Base-by-base conservation (phyloP, 1,140 invertebrate genomes). In the Drosophila arawakana region DNA sequence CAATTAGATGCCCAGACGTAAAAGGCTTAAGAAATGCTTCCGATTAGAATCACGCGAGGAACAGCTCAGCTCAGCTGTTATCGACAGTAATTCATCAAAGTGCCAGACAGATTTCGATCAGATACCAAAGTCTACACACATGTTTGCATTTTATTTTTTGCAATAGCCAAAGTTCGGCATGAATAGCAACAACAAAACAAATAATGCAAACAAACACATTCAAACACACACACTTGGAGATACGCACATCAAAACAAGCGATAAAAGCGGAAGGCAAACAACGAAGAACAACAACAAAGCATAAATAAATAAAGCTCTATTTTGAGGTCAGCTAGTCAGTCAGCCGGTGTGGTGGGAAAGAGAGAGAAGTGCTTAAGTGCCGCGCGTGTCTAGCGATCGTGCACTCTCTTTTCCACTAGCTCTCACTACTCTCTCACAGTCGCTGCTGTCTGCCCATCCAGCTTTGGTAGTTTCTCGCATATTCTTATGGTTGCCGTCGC, bases 391-490 rank as follows among this genome's bases (percentile, higher is more conserved):
- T 47, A 47, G 9, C n/a, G 61, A 65, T 65, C 69, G 21, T 46
- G 41, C 3, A 21, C 41, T 21, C 25, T 10, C 57, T 41, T 25
- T 8, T 47, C 11, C 47, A 54, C 37, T 5, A 7, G 68, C 41
- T 30, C 49, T 15, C 13, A 7, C 15, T 7, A 7, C 35, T 39
- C 55, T 34, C 39, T 49, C 35, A 9, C 39, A 8, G 37, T 37
- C 54, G 5, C 18, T 46, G 3, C 46, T 49, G 30, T 49, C 59
- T 13, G 25, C 10, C 59, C 15, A 30, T 52, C 6, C 65, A 73
- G 63, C 71, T 30, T 30, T 46, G 57, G 71, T 39, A 35, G 41
- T 10, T 74, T 74, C 72, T 74, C 72, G 72, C 72, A 74, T 43
- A 70, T 74, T 74, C 72, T 57, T 55, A 43, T 55, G 47, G 30